Conservation (phyloP, 2,888 invertebrate species). For the Autographa pulchrina region DNA sequence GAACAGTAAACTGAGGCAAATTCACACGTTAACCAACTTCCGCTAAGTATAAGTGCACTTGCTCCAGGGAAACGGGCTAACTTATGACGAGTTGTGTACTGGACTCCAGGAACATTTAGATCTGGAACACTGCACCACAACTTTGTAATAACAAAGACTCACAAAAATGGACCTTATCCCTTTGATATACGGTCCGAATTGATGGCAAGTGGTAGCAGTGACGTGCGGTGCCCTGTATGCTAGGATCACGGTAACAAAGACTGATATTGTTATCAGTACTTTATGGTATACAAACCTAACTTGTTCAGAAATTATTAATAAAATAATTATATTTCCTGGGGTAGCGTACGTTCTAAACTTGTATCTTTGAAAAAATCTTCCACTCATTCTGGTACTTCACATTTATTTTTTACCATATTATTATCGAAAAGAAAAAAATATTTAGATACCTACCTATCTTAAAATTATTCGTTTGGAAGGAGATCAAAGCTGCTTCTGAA, state of each 20-base stretch:
- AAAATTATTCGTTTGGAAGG: no score
- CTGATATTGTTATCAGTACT: background rate
- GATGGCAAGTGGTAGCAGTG: background rate
- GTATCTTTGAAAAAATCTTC: background rate
- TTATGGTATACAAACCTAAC: conserved; percentile 8
- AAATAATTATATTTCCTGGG: background rate
- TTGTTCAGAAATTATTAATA: conserved; percentile 36
- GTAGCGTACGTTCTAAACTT: background rate
- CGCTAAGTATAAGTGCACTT: conserved; percentile 38
- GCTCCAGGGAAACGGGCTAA: conserved; percentile 41
- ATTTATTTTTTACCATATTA: no score
- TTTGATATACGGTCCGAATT: background rate
- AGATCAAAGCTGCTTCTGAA: no score
- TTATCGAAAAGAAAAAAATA: no score
- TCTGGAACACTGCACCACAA: background rate
- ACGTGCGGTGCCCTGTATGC: background rate
- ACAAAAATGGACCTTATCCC: background rate
- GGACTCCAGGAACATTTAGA: conserved; percentile 17
- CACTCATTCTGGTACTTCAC: background rate
- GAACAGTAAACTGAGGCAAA: conserved; percentile 31
- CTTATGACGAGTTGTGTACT: conserved; percentile 35
- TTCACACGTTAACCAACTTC: conserved; percentile 42
- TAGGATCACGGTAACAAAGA: conserved; percentile 4
- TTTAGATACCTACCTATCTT: no score
- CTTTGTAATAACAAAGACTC: background rate